Evolutionary conservation across 2,113 vertebrate genomes (phyloP).

Genomic region (Apus apus): DNA sequence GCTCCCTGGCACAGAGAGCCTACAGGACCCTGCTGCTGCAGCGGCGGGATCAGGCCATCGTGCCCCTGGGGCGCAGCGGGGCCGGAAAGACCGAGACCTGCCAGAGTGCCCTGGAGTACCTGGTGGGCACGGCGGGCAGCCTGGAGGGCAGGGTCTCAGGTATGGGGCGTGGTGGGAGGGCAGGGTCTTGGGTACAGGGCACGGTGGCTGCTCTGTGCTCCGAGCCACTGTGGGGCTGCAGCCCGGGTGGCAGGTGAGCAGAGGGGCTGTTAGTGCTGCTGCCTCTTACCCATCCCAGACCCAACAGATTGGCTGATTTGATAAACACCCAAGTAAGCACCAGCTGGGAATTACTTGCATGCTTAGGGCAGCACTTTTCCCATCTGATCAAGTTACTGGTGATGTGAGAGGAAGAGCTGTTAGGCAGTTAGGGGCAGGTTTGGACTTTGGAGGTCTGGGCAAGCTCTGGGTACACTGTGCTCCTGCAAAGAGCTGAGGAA

Average conservation of each 20-base stretch:
- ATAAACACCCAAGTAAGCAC: neutral
- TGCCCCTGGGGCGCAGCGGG: conserved; percentile 86
- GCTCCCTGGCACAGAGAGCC: conserved; percentile 81
- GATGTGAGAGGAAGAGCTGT: neutral
- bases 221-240: too few relatives aligned
- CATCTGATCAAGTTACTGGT: neutral
- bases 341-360: neutral
- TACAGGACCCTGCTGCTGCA: conserved; percentile 84
- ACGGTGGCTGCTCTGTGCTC: too few relatives aligned
- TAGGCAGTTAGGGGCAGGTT: neutral
- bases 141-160: neutral
- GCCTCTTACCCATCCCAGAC: accelerated
- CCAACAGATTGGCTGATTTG: neutral
- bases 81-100: conserved; percentile 87
- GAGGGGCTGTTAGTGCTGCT: neutral
- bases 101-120: conserved; percentile 77
- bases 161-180: neutral
- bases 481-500: neutral
- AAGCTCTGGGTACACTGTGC: neutral
- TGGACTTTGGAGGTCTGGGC: neutral
- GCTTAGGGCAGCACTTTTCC: neutral
- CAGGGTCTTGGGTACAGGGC: too few relatives aligned
- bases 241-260: too few relatives aligned
- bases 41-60: conserved; percentile 86
- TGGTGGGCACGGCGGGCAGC: conserved; percentile 81